phyloP scores from a whole-genome alignment of 2,797 vertebrate species.

The Sphaeramia orbicularis region DNA sequence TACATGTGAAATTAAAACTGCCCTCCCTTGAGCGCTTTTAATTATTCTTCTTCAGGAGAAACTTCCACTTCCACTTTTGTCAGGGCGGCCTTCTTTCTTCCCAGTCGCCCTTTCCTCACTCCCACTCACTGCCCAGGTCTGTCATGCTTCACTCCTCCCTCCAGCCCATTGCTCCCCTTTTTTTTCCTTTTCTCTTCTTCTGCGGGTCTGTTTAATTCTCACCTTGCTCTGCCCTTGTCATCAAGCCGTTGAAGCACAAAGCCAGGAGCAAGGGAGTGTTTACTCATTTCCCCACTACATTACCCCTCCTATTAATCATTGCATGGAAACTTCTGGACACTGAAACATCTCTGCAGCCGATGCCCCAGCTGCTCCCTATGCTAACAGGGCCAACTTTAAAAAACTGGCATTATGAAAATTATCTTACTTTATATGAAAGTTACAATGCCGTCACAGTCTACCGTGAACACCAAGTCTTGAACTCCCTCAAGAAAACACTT shows the following conservation, averaged over 20 bases:
- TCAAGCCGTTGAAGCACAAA: slow-evolving; percentile 99
- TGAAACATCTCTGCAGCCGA: slow-evolving; percentile 89
- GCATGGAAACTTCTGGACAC: slow-evolving; percentile 98
- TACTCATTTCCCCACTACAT: slow-evolving; percentile 99
- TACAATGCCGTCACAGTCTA: background rate
- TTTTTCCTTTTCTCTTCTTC: slow-evolving; percentile 81
- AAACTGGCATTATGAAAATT: slow-evolving; percentile 45
- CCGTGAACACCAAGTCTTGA: background rate
- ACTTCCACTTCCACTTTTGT: slow-evolving; percentile 88
- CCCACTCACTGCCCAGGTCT: slow-evolving; percentile 85
- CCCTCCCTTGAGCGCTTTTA: slow-evolving; percentile 91
- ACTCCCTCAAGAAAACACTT: slow-evolving; percentile 19
- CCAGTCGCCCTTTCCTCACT: slow-evolving; percentile 61
- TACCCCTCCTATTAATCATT: slow-evolving; percentile 99
- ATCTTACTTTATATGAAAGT: slow-evolving; percentile 16
- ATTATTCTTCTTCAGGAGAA: slow-evolving; percentile 90
- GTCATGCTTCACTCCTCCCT: slow-evolving; percentile 86
- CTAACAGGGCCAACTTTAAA: slow-evolving; percentile 76
- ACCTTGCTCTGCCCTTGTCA: slow-evolving; percentile 99
- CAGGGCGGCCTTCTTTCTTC: slow-evolving; percentile 70
- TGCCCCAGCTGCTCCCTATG: slow-evolving; percentile 70
- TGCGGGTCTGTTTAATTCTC: slow-evolving; percentile 98
- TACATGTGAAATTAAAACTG: slow-evolving; percentile 92
- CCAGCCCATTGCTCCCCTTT: slow-evolving; percentile 57
- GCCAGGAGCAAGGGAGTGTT: slow-evolving; percentile 99